Conservation (phyloP, 2,113 vertebrate genomes). For the Rhabdornis inornatus region DNA sequence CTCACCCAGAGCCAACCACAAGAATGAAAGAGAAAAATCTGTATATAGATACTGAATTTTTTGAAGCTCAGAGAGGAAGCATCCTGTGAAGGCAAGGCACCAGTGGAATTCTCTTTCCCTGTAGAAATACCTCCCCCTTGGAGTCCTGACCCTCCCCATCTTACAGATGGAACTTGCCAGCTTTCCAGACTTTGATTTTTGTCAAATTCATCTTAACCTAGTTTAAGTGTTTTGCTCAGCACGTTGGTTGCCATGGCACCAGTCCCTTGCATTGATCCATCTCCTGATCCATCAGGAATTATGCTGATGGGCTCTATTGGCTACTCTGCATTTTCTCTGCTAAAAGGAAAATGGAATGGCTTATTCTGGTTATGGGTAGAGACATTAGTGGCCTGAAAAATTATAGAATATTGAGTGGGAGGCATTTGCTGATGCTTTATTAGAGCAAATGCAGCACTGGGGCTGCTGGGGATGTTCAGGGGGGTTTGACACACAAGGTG, state of each 20-base stretch:
- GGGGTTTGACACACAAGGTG: too few relatives aligned
- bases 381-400: background rate
- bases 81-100: background rate
- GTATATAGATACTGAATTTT: background rate
- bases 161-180: background rate
- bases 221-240: background rate
- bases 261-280: background rate
- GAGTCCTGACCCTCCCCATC: background rate
- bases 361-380: background rate
- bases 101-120: background rate
- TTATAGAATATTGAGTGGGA: background rate
- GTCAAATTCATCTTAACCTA: background rate
- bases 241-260: background rate
- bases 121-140: background rate
- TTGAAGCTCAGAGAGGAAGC: background rate
- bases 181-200: background rate
- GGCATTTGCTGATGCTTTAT: background rate
- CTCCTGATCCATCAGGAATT: background rate
- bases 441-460: background rate
- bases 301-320: background rate
- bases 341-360: background rate
- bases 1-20: background rate
- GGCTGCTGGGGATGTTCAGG: background rate
- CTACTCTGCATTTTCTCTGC: background rate
- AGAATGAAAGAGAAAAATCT: background rate